Base-by-base conservation (phyloP, 2,888 invertebrate genomes). In the Drosophila lutescens region DNA sequence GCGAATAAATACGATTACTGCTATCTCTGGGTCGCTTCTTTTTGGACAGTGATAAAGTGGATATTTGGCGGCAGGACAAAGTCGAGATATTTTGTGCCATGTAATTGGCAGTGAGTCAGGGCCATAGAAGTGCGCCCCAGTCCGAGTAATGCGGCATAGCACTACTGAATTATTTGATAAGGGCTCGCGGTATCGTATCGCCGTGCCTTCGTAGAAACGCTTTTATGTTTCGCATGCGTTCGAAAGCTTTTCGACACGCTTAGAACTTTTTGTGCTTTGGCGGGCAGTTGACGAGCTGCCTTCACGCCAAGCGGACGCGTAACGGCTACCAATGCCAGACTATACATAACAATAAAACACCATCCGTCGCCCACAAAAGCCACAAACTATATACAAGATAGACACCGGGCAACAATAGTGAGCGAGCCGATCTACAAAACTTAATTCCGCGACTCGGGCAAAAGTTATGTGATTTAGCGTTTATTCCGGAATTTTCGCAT, bases 251-350 rank as follows among this genome's bases (percentile, higher is more conserved):
- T 66, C 44, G 68, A 17, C 50, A 55, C 63, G 43, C 65, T 66
- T 54, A 65, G 86, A 83, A 75, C 84, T 85, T 85, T 77, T 43
- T 71, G 72, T 63, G 57, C 77, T 67, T 55, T 62, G 53, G 85
- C 74, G 49, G 78, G 77, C 90, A 91, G 90, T 91, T 89, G 90
- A 79, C 77, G 86, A 89, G 87, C 84, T 91, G 91, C 87, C 86
- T 82, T 88, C 82, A 86, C 79, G 77, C 80, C 62, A 79, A 84
- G 79, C 89, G 87, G 88, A 88, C 83, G 90, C 74, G 76, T 43
- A 54, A 34, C 59, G 56, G 59, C 38, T 61, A 50, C 60, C 47
- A 58, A 62, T 55, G 26, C 62, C 50, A 34, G 58, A 63, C 51
- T 38, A 46, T 36, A 43, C 32, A 65, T 5, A 49, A 26, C 34